A percentile compares a stretch with the other conserved stretches of the same genome.
Conservation (phyloP, 2,113 vertebrate genomes). For the Callorhinus ursinus region DNA sequence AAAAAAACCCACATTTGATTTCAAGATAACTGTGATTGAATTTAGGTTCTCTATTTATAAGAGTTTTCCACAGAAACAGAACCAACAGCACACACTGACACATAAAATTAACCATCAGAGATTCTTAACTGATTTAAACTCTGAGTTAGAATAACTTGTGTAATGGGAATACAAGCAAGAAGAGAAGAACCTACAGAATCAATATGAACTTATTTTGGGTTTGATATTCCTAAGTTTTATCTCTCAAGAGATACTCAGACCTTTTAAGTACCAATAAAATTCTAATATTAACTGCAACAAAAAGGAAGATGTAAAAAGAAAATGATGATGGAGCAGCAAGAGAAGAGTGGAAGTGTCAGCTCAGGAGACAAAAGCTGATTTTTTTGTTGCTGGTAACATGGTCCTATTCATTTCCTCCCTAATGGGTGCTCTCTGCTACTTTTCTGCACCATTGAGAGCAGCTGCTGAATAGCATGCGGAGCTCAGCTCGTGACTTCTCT, state of each 20-base stretch:
- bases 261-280: conserved; percentile 20
- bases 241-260: conserved; percentile 39
- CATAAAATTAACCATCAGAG: background rate
- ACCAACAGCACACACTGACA: background rate
- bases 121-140: conserved; percentile 5
- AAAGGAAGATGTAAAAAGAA: background rate
- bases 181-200: background rate
- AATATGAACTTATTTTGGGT: background rate
- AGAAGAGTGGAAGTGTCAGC: background rate
- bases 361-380: background rate
- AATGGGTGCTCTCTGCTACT: background rate
- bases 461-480: background rate
- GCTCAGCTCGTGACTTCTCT: background rate
- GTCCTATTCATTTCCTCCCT: background rate
- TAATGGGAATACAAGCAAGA: background rate
- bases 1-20: background rate
- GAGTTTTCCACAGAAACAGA: background rate
- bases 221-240: background rate
- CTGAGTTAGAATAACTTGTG: background rate
- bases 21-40: background rate
- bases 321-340: background rate
- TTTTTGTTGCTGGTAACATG: background rate
- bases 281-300: conserved; percentile 2
- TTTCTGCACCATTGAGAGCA: background rate
- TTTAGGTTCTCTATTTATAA: background rate